Evolutionary conservation across 2,797 vertebrate species (phyloP).

Genomic region (Aeoliscus strigatus): DNA sequence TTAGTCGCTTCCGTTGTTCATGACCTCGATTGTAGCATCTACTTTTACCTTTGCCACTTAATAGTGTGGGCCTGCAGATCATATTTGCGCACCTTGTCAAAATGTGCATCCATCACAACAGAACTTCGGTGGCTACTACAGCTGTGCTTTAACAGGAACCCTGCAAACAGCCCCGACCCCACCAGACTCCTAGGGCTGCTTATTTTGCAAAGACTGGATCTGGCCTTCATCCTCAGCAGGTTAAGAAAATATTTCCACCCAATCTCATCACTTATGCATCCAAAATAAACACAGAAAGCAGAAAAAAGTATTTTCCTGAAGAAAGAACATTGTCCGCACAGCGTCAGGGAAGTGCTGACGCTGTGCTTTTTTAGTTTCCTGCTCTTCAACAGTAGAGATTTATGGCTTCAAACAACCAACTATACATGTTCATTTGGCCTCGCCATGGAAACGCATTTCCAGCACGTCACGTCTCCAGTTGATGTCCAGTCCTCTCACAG

Average conservation of each 20-base stretch:
- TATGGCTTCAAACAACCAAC: constrained; percentile 14
- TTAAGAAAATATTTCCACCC: neutral
- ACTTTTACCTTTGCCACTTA: too few species aligned
- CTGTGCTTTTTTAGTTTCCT: neutral
- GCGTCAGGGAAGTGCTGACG: constrained; percentile 1
- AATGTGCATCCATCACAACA: too few species aligned
- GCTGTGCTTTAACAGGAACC: too few species aligned
- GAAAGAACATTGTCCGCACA: neutral
- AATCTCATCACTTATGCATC: constrained; percentile 1
- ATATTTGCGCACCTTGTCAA: too few species aligned
- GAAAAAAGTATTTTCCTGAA: constrained; percentile 2
- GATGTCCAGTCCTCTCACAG: constrained; percentile 3
- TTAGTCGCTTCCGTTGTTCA: too few species aligned
- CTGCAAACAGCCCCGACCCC: too few species aligned
- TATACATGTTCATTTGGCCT: too few species aligned
- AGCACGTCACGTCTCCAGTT: neutral
- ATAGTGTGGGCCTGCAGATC: too few species aligned
- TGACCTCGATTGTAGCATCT: too few species aligned
- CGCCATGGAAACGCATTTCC: constrained; percentile 15
- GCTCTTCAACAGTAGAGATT: constrained; percentile 13
- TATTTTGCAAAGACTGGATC: neutral
- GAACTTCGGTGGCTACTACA: too few species aligned
- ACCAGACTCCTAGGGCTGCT: neutral
- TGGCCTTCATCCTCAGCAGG: neutral
- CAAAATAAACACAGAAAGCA: constrained; percentile 1